A percentile compares a stretch with the other conserved stretches of the same genome.
phyloP scores from a whole-genome alignment of 2,113 vertebrate genomes.

The Paralichthys olivaceus region DNA sequence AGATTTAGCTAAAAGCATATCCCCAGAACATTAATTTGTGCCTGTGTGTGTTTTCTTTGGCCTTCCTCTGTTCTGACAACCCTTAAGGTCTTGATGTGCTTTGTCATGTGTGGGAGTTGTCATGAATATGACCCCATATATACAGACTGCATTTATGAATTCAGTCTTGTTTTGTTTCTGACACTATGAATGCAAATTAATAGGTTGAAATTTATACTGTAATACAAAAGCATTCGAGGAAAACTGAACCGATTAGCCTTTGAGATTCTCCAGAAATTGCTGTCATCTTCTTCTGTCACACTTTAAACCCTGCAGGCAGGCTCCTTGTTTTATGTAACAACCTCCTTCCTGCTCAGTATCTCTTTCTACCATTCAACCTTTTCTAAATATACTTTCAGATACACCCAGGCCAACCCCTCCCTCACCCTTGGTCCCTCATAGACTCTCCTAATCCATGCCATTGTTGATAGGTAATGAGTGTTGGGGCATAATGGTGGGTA shows the following conservation, averaged over 20 bases:
- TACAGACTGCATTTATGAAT: constrained; percentile 21
- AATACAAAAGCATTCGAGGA: background rate
- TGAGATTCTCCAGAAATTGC: background rate
- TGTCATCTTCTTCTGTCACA: background rate
- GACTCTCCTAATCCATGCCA: constrained; percentile 31
- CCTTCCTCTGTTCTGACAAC: constrained; percentile 72
- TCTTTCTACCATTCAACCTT: constrained; percentile 17
- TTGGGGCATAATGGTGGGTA: constrained; percentile 32
- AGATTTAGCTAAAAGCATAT: constrained; percentile 43
- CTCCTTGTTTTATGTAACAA: background rate
- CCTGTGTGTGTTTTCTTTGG: constrained; percentile 63
- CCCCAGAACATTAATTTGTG: constrained; percentile 12
- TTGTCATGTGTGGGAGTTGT: constrained; percentile 73
- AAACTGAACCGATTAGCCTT: background rate
- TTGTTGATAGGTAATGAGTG: constrained; percentile 37
- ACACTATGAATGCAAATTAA: constrained; percentile 1
- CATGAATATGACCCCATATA: constrained; percentile 55
- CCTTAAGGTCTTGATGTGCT: constrained; percentile 70
- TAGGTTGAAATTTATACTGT: background rate
- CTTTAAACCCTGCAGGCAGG: background rate
- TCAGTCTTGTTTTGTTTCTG: background rate
- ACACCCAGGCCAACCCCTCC: background rate
- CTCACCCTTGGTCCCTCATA: constrained; percentile 16
- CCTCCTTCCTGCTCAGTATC: background rate
- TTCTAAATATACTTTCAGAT: constrained; percentile 1